Evolutionary conservation across 2,797 vertebrate genomes (phyloP).

Genomic region (Podarcis siculus): DNA sequence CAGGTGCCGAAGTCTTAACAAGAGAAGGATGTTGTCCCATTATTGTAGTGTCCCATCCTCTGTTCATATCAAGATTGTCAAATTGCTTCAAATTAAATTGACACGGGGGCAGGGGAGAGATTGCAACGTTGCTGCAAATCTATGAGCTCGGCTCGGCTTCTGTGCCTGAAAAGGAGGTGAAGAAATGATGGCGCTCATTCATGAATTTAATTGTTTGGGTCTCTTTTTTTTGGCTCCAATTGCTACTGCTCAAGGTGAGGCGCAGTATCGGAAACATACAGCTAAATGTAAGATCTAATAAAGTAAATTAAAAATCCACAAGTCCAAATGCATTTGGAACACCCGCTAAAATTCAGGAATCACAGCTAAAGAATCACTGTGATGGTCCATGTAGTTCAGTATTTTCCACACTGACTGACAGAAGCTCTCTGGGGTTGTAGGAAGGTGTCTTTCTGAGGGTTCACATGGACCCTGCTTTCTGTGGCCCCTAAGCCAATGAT

Average conservation of each 20-base stretch:
- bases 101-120: slow-evolving; percentile 62
- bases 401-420: too few species aligned
- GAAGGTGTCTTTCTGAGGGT: too few species aligned
- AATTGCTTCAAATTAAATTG: slow-evolving; percentile 80
- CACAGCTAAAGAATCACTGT: too few species aligned
- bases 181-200: slow-evolving; percentile 9
- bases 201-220: not conserved
- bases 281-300: not conserved
- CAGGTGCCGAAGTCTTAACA: slow-evolving; percentile 70
- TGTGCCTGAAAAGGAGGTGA: slow-evolving; percentile 38
- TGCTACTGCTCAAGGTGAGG: too few species aligned
- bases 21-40: slow-evolving; percentile 62
- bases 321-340: not conserved
- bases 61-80: slow-evolving; percentile 71
- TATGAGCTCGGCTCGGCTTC: slow-evolving; percentile 56
- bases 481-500: too few species aligned
- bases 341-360: too few species aligned
- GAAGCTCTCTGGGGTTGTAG: too few species aligned
- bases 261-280: not conserved
- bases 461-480: too few species aligned
- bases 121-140: slow-evolving; percentile 64
- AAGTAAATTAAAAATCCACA: not conserved
- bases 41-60: slow-evolving; percentile 61
- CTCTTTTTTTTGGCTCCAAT: not conserved
- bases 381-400: too few species aligned